Percentiles rank a stretch among this genome's conserved stretches.
phyloP scores from a whole-genome alignment of 2,888 invertebrate genomes.

The Automeris io region DNA sequence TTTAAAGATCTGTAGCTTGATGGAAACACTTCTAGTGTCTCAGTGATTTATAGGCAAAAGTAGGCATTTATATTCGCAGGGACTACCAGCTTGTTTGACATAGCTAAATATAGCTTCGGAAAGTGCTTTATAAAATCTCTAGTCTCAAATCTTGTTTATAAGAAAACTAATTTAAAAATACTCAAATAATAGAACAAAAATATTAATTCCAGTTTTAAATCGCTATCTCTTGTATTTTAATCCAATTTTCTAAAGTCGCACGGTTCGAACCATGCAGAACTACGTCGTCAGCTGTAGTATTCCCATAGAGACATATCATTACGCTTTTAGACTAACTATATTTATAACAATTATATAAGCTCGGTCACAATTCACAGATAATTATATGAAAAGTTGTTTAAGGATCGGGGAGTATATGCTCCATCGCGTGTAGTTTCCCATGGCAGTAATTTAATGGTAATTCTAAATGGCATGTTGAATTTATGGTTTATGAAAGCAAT shows the following conservation, averaged over 20 bases:
- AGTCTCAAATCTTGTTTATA: no score
- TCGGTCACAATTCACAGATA: constrained; percentile 38
- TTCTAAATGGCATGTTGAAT: constrained; percentile 19
- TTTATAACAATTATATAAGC: constrained; percentile 57
- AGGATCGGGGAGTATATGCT: constrained; percentile 34
- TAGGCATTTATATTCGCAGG: no score
- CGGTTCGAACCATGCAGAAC: neutral
- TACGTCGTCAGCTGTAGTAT: constrained; percentile 34
- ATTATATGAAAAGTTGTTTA: constrained; percentile 27
- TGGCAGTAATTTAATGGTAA: constrained; percentile 29
- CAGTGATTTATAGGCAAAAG: no score
- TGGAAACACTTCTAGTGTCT: no score
- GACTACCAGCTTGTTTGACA: no score
- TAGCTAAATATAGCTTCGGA: no score
- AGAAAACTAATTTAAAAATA: no score
- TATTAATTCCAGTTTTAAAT: neutral
- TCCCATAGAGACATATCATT: constrained; percentile 44
- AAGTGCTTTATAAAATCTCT: no score
- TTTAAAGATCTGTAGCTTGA: no score
- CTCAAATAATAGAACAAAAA: neutral
- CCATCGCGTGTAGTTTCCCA: constrained; percentile 33
- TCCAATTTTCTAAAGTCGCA: neutral
- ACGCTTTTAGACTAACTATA: constrained; percentile 32
- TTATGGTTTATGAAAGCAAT: neutral
- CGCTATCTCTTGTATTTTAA: neutral